phyloP scores from a whole-genome alignment of 2,113 vertebrate species.

The Embiotoca jacksoni region DNA sequence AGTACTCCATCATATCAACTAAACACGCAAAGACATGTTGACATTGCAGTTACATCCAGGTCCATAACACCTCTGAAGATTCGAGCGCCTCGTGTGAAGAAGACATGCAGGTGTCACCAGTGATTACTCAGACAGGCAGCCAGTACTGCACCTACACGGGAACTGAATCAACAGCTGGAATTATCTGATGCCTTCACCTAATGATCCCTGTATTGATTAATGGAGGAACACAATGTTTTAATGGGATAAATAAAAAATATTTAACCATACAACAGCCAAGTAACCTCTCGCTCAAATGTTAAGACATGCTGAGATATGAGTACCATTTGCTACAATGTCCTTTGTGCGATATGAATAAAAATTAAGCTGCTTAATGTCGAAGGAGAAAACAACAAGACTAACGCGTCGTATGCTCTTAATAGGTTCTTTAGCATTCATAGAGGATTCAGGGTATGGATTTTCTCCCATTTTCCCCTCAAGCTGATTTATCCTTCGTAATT shows the following conservation, averaged over 20 bases:
- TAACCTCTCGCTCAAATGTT: neutral
- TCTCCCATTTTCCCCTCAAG: neutral
- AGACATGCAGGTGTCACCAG: constrained; percentile 31
- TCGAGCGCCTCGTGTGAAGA: neutral
- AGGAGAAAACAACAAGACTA: neutral
- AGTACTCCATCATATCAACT: neutral
- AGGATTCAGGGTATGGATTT: neutral
- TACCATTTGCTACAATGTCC: neutral
- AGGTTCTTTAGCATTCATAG: constrained; percentile 8
- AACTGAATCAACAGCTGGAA: neutral
- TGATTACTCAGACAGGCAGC: neutral
- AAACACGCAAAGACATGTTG: neutral
- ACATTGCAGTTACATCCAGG: neutral
- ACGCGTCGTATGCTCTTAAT: neutral
- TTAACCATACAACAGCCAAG: neutral
- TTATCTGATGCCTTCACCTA: neutral
- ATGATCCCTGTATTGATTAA: neutral
- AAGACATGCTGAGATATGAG: neutral
- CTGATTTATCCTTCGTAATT: neutral
- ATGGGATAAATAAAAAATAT: neutral
- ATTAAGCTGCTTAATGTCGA: constrained; percentile 4
- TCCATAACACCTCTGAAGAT: neutral
- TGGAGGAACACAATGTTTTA: neutral
- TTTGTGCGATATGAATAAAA: constrained; percentile 14
- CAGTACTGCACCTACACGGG: neutral